A percentile compares a stretch with the other conserved stretches of the same genome.
phyloP scores from a whole-genome alignment of 2,797 vertebrate genomes.

The Acipenser ruthenus region DNA sequence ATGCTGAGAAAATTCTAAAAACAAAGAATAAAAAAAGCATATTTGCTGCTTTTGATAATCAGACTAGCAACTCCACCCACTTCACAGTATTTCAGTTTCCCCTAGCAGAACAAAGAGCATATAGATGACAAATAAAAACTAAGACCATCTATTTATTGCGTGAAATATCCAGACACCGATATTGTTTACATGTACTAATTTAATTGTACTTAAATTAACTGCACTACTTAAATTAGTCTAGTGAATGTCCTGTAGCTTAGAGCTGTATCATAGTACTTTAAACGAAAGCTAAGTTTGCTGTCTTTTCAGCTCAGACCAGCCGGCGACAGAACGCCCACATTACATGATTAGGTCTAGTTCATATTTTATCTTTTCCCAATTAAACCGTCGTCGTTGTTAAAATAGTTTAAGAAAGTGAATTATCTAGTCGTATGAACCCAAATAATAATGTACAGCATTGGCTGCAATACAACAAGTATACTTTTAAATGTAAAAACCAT shows the following conservation, averaged over 20 bases:
- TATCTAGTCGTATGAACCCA: too few species aligned
- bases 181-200: constrained; percentile 2
- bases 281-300: constrained; percentile 24
- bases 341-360: too few species aligned
- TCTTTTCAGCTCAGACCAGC: too few species aligned
- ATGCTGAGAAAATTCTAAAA: neutral
- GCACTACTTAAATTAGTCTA: neutral
- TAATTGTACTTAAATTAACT: too few species aligned
- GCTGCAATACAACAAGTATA: too few species aligned
- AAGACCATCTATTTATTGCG: neutral
- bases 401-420: too few species aligned
- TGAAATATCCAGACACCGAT: constrained; percentile 2
- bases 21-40: constrained; percentile 23
- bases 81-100: neutral
- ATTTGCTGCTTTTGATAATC: constrained; percentile 5
- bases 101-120: constrained; percentile 6
- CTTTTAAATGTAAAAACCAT: too few species aligned
- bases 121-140: neutral
- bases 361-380: too few species aligned
- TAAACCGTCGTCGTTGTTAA: too few species aligned
- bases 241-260: constrained; percentile 14
- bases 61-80: constrained; percentile 12
- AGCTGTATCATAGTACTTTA: constrained; percentile 2
- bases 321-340: too few species aligned
- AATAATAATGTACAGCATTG: too few species aligned